These are phyloP conservation scores for Lissonota sp. DNA, from an alignment of 2,888 invertebrate species.

Conservation along the genomic window DNA sequence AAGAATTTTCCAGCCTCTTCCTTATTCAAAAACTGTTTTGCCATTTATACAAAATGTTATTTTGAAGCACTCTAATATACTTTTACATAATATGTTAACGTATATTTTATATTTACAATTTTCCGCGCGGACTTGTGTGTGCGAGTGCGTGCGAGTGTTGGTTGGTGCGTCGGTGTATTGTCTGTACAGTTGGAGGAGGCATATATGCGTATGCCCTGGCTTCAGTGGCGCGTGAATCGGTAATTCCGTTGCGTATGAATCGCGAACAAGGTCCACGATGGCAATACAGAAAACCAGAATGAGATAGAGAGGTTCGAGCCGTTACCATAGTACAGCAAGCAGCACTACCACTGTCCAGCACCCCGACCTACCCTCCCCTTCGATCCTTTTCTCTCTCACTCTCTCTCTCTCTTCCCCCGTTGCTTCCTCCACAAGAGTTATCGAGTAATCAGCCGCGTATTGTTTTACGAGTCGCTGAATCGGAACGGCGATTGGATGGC, in stretches of 20 bases:
- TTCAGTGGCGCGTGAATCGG: slow-evolving; percentile 78
- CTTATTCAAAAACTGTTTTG: too few species aligned
- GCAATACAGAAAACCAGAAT: slow-evolving; percentile 55
- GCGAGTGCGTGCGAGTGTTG: slow-evolving; percentile 7
- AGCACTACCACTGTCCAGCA: slow-evolving; percentile 79
- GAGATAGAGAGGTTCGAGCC: slow-evolving; percentile 28
- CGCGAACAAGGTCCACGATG: slow-evolving; percentile 71
- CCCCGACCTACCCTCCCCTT: slow-evolving; percentile 84
- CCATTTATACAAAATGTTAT: too few species aligned
- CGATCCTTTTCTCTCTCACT: slow-evolving; percentile 74
- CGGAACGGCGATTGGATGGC: slow-evolving; percentile 79
- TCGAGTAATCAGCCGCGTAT: slow-evolving; percentile 83
- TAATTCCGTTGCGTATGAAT: slow-evolving; percentile 82
- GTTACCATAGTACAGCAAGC: neutral
- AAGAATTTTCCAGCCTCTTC: too few species aligned
- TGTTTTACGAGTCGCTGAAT: slow-evolving; percentile 82
- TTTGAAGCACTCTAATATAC: too few species aligned
- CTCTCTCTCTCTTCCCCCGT: slow-evolving; percentile 84
- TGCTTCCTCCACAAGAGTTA: slow-evolving; percentile 74
- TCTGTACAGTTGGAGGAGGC: slow-evolving; percentile 48
- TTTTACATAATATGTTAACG: too few species aligned
- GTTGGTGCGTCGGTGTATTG: neutral
- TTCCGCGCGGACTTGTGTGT: neutral
- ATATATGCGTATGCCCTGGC: slow-evolving; percentile 65
- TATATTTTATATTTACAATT: too few species aligned